A percentile compares a stretch with the other conserved stretches of the same genome.
phyloP scores from a whole-genome alignment of 1,140 invertebrate species.

The Dendrolimus kikuchii region DNA sequence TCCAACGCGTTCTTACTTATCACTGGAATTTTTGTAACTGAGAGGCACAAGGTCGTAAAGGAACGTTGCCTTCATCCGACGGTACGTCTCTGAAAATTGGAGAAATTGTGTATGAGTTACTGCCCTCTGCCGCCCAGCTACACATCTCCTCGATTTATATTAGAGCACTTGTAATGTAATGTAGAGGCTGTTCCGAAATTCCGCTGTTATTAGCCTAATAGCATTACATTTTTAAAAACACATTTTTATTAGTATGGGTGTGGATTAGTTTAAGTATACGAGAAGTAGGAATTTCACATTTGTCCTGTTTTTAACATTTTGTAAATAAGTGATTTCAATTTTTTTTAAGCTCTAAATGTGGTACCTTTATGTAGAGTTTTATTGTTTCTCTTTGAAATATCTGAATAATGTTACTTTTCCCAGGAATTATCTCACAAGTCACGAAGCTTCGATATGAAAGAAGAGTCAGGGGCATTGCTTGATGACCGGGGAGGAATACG shows the following conservation, averaged over 20 bases:
- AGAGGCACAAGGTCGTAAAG: slow-evolving; percentile 58
- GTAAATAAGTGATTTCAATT: slow-evolving; percentile 7
- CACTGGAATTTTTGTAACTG: slow-evolving; percentile 60
- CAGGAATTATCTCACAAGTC: slow-evolving; percentile 89
- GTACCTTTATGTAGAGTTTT: slow-evolving; percentile 8
- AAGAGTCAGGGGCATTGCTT: slow-evolving; percentile 82
- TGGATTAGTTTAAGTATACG: slow-evolving; percentile 40
- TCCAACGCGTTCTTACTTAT: slow-evolving; percentile 52
- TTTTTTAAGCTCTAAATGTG: slow-evolving; percentile 5
- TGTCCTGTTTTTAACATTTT: slow-evolving; percentile 12
- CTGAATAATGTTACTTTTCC: not conserved
- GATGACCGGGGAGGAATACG: slow-evolving; percentile 75
- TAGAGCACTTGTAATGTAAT: slow-evolving; percentile 55
- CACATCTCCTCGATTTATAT: slow-evolving; percentile 37
- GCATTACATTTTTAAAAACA: slow-evolving; percentile 27
- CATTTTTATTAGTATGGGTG: slow-evolving; percentile 45
- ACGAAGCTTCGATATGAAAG: slow-evolving; percentile 89
- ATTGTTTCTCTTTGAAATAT: slow-evolving; percentile 1
- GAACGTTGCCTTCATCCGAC: slow-evolving; percentile 6
- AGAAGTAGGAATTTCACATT: slow-evolving; percentile 20
- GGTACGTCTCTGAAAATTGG: not conserved
- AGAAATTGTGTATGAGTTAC: slow-evolving; percentile 28
- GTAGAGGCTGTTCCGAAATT: slow-evolving; percentile 60
- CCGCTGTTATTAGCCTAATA: slow-evolving; percentile 54
- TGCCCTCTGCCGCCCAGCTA: slow-evolving; percentile 61